Percentiles rank a stretch among this genome's conserved stretches.
These are phyloP conservation scores for Scaptomyza parva DNA, from an alignment of 2,888 invertebrate species.

Conservation along the genomic window DNA sequence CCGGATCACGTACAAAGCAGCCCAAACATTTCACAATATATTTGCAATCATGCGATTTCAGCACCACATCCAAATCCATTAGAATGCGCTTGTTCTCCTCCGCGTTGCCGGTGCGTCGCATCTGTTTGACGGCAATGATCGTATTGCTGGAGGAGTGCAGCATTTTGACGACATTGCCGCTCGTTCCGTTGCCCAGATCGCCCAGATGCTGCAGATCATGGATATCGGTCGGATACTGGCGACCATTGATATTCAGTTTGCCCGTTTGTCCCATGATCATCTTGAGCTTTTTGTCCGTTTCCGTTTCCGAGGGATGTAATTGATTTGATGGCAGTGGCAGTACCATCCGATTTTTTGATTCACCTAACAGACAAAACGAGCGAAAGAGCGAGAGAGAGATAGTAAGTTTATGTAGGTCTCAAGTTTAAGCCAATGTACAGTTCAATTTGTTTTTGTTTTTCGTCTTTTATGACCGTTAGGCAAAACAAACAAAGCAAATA, in stretches of 20 bases:
- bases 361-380: slow-evolving; percentile 63
- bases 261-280: slow-evolving; percentile 98
- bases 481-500: slow-evolving; percentile 29
- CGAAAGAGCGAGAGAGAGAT: not conserved
- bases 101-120: slow-evolving; percentile 97
- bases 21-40: slow-evolving; percentile 99
- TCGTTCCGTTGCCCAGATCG: slow-evolving; percentile 97
- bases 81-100: slow-evolving; percentile 99
- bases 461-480: slow-evolving; percentile 40
- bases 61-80: slow-evolving; percentile 99
- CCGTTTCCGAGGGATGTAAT: slow-evolving; percentile 89
- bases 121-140: slow-evolving; percentile 98
- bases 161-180: slow-evolving; percentile 99
- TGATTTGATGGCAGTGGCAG: slow-evolving; percentile 86
- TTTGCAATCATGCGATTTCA: slow-evolving; percentile 98
- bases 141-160: slow-evolving; percentile 93
- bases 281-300: slow-evolving; percentile 93
- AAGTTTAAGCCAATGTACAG: slow-evolving; percentile 24
- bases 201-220: slow-evolving; percentile 94
- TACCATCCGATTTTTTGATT: slow-evolving; percentile 86
- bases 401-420: not conserved
- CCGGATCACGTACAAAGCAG: slow-evolving; percentile 98
- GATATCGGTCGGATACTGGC: slow-evolving; percentile 91
- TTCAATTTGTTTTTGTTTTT: slow-evolving; percentile 22
- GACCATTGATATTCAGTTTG: slow-evolving; percentile 92